Percentiles rank a stretch among this genome's conserved stretches.
Evolutionary conservation across 2,888 invertebrate species (phyloP).

Genomic region (Acholoe squamosa): DNA sequence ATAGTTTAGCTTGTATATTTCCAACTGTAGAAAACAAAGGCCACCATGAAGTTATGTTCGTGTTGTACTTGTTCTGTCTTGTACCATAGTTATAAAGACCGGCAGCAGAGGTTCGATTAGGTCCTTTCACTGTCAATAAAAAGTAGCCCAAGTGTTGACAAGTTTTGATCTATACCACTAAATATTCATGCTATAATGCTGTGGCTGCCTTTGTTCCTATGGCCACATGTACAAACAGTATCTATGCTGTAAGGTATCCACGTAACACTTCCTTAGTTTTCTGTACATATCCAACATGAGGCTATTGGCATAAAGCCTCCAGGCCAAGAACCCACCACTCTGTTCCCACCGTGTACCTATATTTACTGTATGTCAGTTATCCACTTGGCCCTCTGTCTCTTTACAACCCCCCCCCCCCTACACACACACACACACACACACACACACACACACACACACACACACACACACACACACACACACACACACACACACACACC

Average conservation of each 20-base stretch:
- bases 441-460: no score
- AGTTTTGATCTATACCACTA: conserved; percentile 1
- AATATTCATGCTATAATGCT: background rate
- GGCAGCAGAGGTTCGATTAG: no score
- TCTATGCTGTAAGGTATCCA: background rate
- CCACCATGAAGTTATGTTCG: no score
- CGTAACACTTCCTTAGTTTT: conserved; percentile 9
- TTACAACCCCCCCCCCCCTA: background rate
- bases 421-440: no score
- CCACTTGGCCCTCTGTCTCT: background rate
- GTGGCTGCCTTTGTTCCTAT: background rate
- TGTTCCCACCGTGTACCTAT: background rate
- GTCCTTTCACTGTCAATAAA: no score
- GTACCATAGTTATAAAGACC: no score
- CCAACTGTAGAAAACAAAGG: no score
- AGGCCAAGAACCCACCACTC: background rate
- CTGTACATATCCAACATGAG: background rate
- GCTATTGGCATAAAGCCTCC: background rate
- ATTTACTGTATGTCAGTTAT: conserved; percentile 10
- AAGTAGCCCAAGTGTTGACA: no score
- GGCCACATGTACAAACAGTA: background rate
- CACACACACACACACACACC: no score
- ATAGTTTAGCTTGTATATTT: no score
- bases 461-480: no score
- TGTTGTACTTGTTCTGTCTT: no score